Base-by-base conservation (phyloP, 2,888 invertebrate species). In the Cybosia mesomella region DNA sequence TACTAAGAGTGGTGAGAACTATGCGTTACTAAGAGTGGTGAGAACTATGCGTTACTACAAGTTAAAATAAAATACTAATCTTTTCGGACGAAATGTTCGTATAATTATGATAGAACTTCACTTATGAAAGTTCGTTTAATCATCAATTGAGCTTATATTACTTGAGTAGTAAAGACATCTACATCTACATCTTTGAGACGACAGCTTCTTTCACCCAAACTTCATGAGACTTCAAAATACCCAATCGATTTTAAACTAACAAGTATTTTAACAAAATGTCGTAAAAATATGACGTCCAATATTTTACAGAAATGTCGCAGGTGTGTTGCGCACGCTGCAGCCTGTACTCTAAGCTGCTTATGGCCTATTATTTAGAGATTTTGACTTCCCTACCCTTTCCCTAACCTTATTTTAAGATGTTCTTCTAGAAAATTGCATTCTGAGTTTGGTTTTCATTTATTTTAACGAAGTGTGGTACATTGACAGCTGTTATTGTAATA, bases 281-380 rank as follows among this genome's bases (percentile, higher is more conserved):
- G 68, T 63, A 65, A 72, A 77, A 74, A 74, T 76, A 73, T 80
- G 79, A 80, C 76, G 61, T 59, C 34, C 66, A 78, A 80, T 80
- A 78, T 76, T 76, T 80, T 68, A 74, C 68, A 61, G 9, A 8
- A 66, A 62, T 24, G 55, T 71, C 43, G 62, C 71, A 77, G 78
- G 79, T 80, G 72, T 43, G 70, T n/a, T 55, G 15, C 22, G 62
- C 55, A 15, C 39, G 54, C 59, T 76, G 80, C 76, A 73, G 67
- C 34, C 59, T 76, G 76, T 73, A 72, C 70, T 57, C 49, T 85
- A 84, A 85, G 84, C 28, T 68, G 86, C 86, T 86, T 86, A 85
- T 32, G 36, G 75, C 68, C 84, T 79, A 85, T 86, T 86, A 86
- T 85, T 85, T 85, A 70, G 69, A 82, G 83, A 82, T 85, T 85